Percentiles rank a stretch among this genome's conserved stretches.
Evolutionary conservation across 35 echinoderm and acorn worm genomes (phyloP).

Genomic region (Anneissia japonica): DNA sequence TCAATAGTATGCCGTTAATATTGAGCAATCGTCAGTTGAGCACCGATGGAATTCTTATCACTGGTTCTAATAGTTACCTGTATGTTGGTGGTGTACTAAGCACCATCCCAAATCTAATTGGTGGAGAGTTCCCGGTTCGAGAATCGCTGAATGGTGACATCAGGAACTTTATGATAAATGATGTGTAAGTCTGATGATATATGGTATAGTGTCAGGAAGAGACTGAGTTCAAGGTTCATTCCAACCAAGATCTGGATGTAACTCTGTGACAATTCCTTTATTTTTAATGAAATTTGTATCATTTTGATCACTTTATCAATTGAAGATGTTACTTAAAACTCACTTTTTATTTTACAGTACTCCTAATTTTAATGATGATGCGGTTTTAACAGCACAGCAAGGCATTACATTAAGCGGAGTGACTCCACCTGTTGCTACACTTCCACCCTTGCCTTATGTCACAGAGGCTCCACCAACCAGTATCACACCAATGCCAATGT

Average conservation of each 20-base stretch:
- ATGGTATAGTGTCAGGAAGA: too few species aligned
- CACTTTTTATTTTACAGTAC: constrained; percentile 18
- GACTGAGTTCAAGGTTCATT: too few species aligned
- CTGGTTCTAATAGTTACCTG: constrained; percentile 49
- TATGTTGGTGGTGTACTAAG: constrained; percentile 73
- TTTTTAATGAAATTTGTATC: too few species aligned
- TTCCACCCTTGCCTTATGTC: constrained; percentile 75
- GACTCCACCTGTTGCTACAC: constrained; percentile 23
- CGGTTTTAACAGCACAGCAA: constrained; percentile 20
- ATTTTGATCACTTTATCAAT: too few species aligned
- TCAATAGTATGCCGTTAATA: constrained; percentile 57
- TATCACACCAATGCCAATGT: constrained; percentile 30
- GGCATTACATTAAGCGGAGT: constrained; percentile 64
- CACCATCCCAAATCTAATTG: constrained; percentile 68
- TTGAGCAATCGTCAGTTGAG: constrained; percentile 60
- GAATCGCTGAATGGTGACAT: constrained; percentile 67
- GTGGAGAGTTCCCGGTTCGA: constrained; percentile 82
- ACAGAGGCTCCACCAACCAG: constrained; percentile 30
- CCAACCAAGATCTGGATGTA: too few species aligned
- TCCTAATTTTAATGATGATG: constrained; percentile 70
- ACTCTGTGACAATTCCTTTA: too few species aligned
- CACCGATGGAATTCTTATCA: constrained; percentile 57
- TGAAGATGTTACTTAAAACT: too few species aligned
- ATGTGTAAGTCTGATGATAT: constrained; percentile 61
- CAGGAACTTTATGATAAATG: constrained; percentile 59